A percentile compares a stretch with the other conserved stretches of the same genome.
Conservation (phyloP, 2,888 invertebrate species). For the Apodemia zela region DNA sequence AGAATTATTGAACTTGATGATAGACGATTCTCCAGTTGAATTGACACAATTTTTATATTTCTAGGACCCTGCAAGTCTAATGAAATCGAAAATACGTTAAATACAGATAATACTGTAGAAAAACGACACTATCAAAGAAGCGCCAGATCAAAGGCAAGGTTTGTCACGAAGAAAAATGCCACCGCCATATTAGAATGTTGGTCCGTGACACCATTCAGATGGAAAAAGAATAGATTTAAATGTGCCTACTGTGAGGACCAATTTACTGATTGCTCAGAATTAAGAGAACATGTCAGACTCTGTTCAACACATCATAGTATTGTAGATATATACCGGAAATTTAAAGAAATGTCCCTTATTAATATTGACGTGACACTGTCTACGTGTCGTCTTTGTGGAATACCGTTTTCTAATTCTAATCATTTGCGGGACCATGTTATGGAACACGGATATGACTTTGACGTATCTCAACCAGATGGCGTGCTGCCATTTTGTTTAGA, state of each 20-base stretch:
- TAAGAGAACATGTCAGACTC: slow-evolving; percentile 53
- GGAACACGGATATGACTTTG: slow-evolving; percentile 53
- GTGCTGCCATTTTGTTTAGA: slow-evolving; percentile 60
- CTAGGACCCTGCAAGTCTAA: slow-evolving; percentile 57
- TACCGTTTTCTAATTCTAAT: slow-evolving; percentile 42
- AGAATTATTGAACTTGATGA: neutral
- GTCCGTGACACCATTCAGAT: slow-evolving; percentile 62
- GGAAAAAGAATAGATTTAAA: slow-evolving; percentile 65
- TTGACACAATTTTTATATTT: slow-evolving; percentile 64
- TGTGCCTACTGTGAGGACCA: slow-evolving; percentile 66
- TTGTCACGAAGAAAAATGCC: slow-evolving; percentile 65
- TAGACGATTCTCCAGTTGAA: slow-evolving; percentile 19
- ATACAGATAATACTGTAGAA: slow-evolving; percentile 28
- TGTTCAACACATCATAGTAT: slow-evolving; percentile 51
- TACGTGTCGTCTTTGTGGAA: slow-evolving; percentile 50
- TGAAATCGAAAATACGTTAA: slow-evolving; percentile 41
- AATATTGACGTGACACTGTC: slow-evolving; percentile 62
- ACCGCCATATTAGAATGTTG: slow-evolving; percentile 59
- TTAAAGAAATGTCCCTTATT: slow-evolving; percentile 67
- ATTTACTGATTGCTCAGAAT: slow-evolving; percentile 53
- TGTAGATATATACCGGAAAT: slow-evolving; percentile 66
- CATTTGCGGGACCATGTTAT: slow-evolving; percentile 57
- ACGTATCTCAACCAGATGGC: slow-evolving; percentile 59
- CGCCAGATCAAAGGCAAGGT: slow-evolving; percentile 58
- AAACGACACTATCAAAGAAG: slow-evolving; percentile 57